Evolutionary conservation across 53 echinoderm and acorn worm genomes (phyloP), one percentile per base, ranked within the genome.

Genomic region (Actinopyga echinites): DNA sequence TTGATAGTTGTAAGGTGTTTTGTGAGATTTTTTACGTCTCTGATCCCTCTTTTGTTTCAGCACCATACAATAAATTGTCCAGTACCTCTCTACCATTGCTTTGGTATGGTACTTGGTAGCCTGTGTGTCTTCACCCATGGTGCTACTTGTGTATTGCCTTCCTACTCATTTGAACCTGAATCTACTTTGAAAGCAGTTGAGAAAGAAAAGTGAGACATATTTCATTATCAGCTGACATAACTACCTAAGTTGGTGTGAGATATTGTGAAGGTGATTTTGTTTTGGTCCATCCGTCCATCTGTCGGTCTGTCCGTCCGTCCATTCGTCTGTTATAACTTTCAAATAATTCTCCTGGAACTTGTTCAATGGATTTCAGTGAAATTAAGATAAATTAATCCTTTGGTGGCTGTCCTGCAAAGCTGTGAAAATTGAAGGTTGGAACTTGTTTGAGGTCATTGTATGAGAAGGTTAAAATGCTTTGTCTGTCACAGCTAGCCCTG

Each of bases 71-170:
- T 94, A 20, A 55, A 79, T 57, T 63, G 91, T 12, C 92, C 92
- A 4, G 92, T 91, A 62, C 95, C 95, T 5, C 56, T 95, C 5
- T 95, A 90, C 64, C 95, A 95, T 49, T 95, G 95, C 59, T 95
- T 95, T 83, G 95, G 92, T 13, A 95, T 95, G 95, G 92, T 92
- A 3, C 82, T 84, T 33, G 95, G 92, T 11, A 61, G 87, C 13
- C 69, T 92, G 9, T 56, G 69, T 62, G 71, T 74, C 21, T 82
- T 85, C 61, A 87, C 89, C 29, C 90, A 89, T 57, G 95, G 92
- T 28, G 79, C 79, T 11, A 95, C 95, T 17, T 75, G 65, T 30
- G 83, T 95, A 2, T 92, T 91, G 40, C 87, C 89, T 1, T 62
- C 92, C 6, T 87, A 82, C 20, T 86, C 86, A 23, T 91, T 92